phyloP scores from a whole-genome alignment of 1,140 invertebrate species.

The Pogonomyrmex californicus region DNA sequence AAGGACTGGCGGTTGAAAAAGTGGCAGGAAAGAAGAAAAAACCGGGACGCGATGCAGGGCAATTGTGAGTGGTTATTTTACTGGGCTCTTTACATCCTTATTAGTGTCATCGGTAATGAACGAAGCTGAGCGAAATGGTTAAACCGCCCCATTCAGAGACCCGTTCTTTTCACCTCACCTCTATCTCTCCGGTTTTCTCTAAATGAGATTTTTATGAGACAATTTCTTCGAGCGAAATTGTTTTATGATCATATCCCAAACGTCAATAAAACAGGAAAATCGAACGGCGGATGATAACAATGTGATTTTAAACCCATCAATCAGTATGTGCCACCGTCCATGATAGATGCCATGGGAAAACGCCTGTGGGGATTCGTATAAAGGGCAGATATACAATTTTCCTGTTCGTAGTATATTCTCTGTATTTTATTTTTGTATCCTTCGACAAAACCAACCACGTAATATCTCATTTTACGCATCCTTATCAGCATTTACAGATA shows the following conservation, averaged over 20 bases:
- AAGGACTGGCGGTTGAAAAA: background rate
- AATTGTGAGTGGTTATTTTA: conserved; percentile 35
- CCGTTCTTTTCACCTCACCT: background rate
- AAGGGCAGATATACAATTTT: conserved; percentile 27
- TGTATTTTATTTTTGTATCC: background rate
- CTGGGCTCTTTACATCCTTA: conserved; percentile 7
- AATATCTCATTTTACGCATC: background rate
- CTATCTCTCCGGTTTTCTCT: background rate
- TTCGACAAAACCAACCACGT: background rate
- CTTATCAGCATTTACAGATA: conserved; percentile 12
- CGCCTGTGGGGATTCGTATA: background rate
- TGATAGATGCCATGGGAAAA: conserved; percentile 43
- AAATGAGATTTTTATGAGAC: conserved; percentile 57
- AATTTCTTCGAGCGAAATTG: conserved; percentile 56
- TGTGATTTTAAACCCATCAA: conserved; percentile 58
- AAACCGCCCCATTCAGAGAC: background rate
- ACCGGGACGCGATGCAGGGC: background rate
- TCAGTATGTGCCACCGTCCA: conserved; percentile 11
- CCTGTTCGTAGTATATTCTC: background rate
- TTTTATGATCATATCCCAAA: conserved; percentile 43
- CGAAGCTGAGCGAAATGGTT: background rate
- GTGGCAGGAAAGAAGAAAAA: background rate
- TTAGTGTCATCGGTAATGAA: conserved; percentile 23
- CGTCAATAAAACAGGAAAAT: conserved; percentile 52
- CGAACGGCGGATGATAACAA: conserved; percentile 29